phyloP scores from a whole-genome alignment of 1,140 invertebrate genomes.

The Tetramorium alpestre region DNA sequence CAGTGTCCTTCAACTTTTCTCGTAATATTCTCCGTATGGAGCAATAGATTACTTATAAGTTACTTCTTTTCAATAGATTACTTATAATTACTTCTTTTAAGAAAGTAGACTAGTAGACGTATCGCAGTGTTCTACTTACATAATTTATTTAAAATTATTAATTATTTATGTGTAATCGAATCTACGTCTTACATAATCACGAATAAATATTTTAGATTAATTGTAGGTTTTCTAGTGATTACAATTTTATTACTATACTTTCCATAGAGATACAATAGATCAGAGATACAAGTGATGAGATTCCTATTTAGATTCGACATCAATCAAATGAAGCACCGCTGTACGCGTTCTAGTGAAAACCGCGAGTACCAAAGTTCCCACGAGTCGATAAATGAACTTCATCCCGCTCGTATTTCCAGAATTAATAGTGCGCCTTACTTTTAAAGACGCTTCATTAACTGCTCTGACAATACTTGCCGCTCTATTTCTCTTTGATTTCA shows the following conservation, averaged over 20 bases:
- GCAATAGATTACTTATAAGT: neutral
- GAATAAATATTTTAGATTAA: neutral
- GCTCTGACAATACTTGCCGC: slow-evolving; percentile 24
- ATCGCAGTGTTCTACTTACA: neutral
- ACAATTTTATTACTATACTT: neutral
- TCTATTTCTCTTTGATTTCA: slow-evolving; percentile 29
- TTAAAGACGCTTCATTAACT: slow-evolving; percentile 43
- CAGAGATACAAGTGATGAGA: slow-evolving; percentile 21
- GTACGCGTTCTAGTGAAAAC: slow-evolving; percentile 42
- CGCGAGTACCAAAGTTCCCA: slow-evolving; percentile 32
- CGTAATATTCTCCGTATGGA: neutral
- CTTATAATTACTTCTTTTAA: neutral
- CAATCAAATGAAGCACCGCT: slow-evolving; percentile 37
- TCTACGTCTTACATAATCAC: neutral
- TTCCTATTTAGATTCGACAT: slow-evolving; percentile 49
- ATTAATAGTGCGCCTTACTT: slow-evolving; percentile 48
- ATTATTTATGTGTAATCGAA: neutral
- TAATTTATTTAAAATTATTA: neutral
- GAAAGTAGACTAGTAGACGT: neutral
- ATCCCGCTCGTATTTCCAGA: slow-evolving; percentile 32
- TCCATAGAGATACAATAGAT: neutral
- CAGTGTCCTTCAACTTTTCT: neutral
- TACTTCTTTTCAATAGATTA: neutral
- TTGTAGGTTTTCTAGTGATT: neutral
- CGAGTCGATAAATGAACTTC: slow-evolving; percentile 51